Evolutionary conservation across 2,888 invertebrate genomes (phyloP), one percentile per base, ranked within the genome.

Genomic region (Ornithoptera alexandrae): DNA sequence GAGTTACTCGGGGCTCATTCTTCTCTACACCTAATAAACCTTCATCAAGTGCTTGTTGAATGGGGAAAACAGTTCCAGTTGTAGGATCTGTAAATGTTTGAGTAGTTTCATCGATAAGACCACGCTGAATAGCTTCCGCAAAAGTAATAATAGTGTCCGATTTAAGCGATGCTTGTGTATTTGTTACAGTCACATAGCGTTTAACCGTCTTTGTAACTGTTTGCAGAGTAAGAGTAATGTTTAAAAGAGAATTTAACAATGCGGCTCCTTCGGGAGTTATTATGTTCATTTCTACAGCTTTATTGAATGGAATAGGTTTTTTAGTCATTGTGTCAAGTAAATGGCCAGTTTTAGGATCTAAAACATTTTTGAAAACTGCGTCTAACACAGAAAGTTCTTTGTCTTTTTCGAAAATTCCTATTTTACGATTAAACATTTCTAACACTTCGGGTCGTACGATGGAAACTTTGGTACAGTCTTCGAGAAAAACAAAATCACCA

Each of bases 181-280:
- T 94, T 20, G 95, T 95, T 30, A 97, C 95, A 0, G 96, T 96
- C 2, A 97, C 96, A 81, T 97, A 96, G 30, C 96, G 93, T 83
- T 96, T 96, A 53, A 97, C 95, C 64, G 97, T 95, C 84, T 96
- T 96, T 7, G 97, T 97, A 46, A 97, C 96, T 10, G 97, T 97
- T 83, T 97, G 96, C 22, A 97, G 95, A 2, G 97, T 97, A 57
- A 98, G 94, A 15, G 97, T 97, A 67, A 98, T 97, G 83, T 97
- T 97, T 67, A 98, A 89, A 67, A 98, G 92, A 78, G 97, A 97
- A 87, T 96, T 97, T 72, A 97, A 93, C 81, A 97, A 93, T 70
- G 97, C 95, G 62, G 98, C 98, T 70, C 98, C 98, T 87, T 97
- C 97, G 0, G 97, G 95, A 17, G 97, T 96, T 53, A 98, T 96